These are phyloP conservation scores for Yponomeuta evonymella DNA, from an alignment of 2,888 invertebrate species.

Conservation along the genomic window DNA sequence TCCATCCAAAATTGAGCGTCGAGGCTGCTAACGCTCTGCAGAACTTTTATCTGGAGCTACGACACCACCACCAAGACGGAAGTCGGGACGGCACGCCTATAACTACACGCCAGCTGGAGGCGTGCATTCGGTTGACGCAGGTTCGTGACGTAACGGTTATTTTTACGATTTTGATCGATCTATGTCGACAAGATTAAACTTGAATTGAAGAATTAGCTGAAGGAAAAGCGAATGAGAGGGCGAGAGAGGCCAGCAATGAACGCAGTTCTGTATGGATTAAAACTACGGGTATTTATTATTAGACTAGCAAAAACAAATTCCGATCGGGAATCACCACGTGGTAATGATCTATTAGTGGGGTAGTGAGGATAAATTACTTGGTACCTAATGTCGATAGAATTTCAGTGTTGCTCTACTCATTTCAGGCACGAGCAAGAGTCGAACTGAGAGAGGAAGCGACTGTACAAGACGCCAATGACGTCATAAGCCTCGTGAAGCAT, in stretches of 20 bases:
- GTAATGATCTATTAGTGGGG: too few relatives aligned
- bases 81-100: slow-evolving; percentile 83
- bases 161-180: too few relatives aligned
- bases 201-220: too few relatives aligned
- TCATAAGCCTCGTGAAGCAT: slow-evolving; percentile 88
- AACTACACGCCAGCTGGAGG: slow-evolving; percentile 92
- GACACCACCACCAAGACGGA: slow-evolving; percentile 79
- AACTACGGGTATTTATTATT: too few relatives aligned
- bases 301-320: too few relatives aligned
- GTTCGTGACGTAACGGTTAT: slow-evolving; percentile 39
- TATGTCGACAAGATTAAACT: too few relatives aligned
- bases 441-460: slow-evolving; percentile 90
- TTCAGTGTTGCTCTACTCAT: slow-evolving; percentile 8
- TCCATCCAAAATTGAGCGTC: slow-evolving; percentile 84
- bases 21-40: slow-evolving; percentile 84
- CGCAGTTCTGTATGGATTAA: too few relatives aligned
- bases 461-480: slow-evolving; percentile 87
- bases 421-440: slow-evolving; percentile 88
- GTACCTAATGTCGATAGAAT: neutral
- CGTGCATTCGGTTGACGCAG: slow-evolving; percentile 89
- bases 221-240: too few relatives aligned
- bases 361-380: too few relatives aligned
- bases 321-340: too few relatives aligned
- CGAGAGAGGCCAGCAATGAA: too few relatives aligned
- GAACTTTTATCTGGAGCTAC: slow-evolving; percentile 87